Base-by-base conservation (phyloP, 2,113 vertebrate genomes). In the Rhegmatorhina hoffmannsi region DNA sequence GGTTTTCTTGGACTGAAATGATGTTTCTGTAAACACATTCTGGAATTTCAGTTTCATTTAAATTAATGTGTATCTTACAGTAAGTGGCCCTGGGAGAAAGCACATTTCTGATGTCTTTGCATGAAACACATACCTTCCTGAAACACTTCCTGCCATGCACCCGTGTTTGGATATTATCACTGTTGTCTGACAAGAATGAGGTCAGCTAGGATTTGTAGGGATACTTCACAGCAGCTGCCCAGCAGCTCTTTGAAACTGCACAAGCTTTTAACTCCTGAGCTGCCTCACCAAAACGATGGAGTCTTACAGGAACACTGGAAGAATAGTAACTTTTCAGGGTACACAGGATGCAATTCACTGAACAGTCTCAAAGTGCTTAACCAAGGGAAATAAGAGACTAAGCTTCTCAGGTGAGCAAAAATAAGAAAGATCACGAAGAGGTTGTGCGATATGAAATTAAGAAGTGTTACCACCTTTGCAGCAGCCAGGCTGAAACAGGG, bases 131-230 rank as follows among this genome's bases (percentile, higher is more conserved):
- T 5, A 93, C 63, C 84, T 95, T 97, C 94, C 93, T 31, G 80
- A 70, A 60, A 75, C 76, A 66, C 69, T 78, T 94, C 60, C 92
- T 72, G 78, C 80, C 92, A 73, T 88, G 38, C 84, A 74, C 92
- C 91, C n/a, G 4, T 36, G 94, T 92, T 94, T 80, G 78, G 86
- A 70, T 92, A 92, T 89, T 93, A 91, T 93, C 90, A 67, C 68
- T 78, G 66, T 38, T 87, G 81, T 92, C 80, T 91, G 81, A 96
- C 92, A 93, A 89, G 88, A 87, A 95, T 95, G 95, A 97, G 85
- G 81, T 96, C 79, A 94, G 87, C 50, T 73, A 92, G 78, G 87
- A 94, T 66, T 84, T 94, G 78, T 6, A 95, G 34, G 86, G 31
- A 89, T 84, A 95, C 63, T 84, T 90, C 38, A 82, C 59, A 85